Evolutionary conservation across 2,888 invertebrate species (phyloP), one percentile per base, ranked within the genome.

Genomic region (Agrochola macilenta): DNA sequence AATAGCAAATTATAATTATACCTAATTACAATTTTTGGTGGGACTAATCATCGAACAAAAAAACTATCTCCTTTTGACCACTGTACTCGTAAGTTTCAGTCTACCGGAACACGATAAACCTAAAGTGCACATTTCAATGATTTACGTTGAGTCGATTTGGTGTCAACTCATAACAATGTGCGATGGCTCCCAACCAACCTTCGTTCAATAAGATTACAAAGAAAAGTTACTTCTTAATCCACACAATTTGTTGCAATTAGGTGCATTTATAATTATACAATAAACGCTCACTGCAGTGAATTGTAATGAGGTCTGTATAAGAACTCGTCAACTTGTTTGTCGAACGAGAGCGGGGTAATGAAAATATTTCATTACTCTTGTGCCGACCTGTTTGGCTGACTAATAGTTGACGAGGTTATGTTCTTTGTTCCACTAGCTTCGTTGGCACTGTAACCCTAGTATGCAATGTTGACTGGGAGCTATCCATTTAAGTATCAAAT

Each of bases 291-390:
- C 49, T 64, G 68, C 58, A 63, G 8, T 17, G 17, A 35, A 64
- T 46, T 74, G 57, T 69, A 71, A 84, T 72, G 39, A 30, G 9
- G 7, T 70, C 30, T 65, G 61, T 35, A 63, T 65, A 81, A 82
- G 61, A 71, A 63, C 69, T 57, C 84, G 43, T 58, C 57, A 61
- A 68, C 46, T 63, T 81, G 77, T 85, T 81, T 81, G 73, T 35
- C 64, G 60, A 81, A 68, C 77, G 70, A 86, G 80, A 78, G 69
- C 74, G 81, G 74, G 82, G 84, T 92, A 91, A 93, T 93, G 91
- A 91, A 92, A 92, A 92, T 93, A 92, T 93, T 93, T 91, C 88
- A 93, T 92, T 92, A 92, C 78, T 66, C 49, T 81, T 46, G 66
- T 79, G 76, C 83, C 76, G 76, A 77, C 65, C 71, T 86, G 87